Evolutionary conservation across 2,113 vertebrate genomes (phyloP).

Genomic region (Shinisaurus crocodilurus): DNA sequence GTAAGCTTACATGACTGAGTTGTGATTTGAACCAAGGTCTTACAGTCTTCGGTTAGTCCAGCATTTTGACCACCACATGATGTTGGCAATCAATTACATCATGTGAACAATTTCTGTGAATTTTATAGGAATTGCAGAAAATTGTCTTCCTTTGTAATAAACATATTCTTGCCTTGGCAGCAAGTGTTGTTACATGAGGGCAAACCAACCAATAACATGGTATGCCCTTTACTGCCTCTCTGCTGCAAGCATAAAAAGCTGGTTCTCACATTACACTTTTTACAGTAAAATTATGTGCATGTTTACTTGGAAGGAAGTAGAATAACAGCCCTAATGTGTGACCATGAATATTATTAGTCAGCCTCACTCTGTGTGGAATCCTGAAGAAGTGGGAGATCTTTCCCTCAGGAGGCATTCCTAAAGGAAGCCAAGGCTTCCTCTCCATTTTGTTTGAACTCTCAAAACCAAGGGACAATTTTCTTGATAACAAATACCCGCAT

Average conservation of each 20-base stretch:
- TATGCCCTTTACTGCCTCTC: background rate
- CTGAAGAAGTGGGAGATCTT: background rate
- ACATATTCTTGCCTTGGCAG: background rate
- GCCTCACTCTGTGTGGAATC: background rate
- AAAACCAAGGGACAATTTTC: background rate
- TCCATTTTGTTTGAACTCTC: background rate
- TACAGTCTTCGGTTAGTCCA: background rate
- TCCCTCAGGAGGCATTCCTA: background rate
- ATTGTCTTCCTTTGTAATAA: background rate
- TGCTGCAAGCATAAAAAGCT: background rate
- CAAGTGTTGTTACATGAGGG: background rate
- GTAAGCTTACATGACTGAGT: background rate
- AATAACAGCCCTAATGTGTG: background rate
- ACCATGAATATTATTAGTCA: background rate
- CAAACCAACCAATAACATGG: background rate
- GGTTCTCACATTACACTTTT: background rate
- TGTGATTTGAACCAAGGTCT: background rate
- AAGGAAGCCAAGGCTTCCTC: background rate
- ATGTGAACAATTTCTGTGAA: background rate
- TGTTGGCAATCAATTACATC: background rate
- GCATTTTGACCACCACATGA: background rate
- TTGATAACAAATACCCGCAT: background rate
- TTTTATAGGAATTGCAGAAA: background rate
- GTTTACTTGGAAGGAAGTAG: background rate
- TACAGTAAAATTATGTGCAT: background rate